Base-by-base conservation (phyloP, 1,140 invertebrate genomes). In the Leptoteleia sp. region DNA sequence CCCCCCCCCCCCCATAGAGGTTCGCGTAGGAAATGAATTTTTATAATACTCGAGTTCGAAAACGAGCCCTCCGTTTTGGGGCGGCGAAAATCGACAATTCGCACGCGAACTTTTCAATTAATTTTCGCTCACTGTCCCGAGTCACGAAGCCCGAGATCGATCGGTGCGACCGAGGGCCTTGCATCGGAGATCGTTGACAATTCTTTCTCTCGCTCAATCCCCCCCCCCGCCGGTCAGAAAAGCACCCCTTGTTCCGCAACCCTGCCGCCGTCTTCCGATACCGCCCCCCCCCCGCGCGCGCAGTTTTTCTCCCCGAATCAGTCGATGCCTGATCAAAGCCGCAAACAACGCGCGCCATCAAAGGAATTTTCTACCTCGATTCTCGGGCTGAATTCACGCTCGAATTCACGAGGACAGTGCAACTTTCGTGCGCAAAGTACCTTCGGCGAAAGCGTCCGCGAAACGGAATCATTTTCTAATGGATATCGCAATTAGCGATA, bases 31-130 rank as follows among this genome's bases (percentile, higher is more conserved):
- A 40, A n/a, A 35, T 57, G 38, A 29, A 47, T 48, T 48, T 62
- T 47, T 16, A 37, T 16, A 31, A 12, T 31, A 33, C 9, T 31
- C 35, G 9, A 7, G 9, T 13, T 15, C 6, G 15, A 29, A 25
- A 48, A 37, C 33, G 59, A 40, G 2, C 31, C 3, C 31, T 40
- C 59, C 16, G 47, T 68, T 55, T 43, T 17, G n/a, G 37, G 35
- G 33, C 25, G 22, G 19, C 33, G 43, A 40, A 57, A 54, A 71
- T 61, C 37, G 37, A 22, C 25, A n/a, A 13, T 5, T 16, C 37
- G 67, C 67, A 71, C 67, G 67, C 67, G 55, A 71, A 35, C 55
- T 52, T 71, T 71, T 71, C 55, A 71, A 71, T 71, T 61, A 52
- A 61, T 71, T 61, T 71, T 45, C 22, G 27, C 45, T 61, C 45